phyloP scores from a whole-genome alignment of 2,113 vertebrate genomes.

The Paedocypris sp. region DNA sequence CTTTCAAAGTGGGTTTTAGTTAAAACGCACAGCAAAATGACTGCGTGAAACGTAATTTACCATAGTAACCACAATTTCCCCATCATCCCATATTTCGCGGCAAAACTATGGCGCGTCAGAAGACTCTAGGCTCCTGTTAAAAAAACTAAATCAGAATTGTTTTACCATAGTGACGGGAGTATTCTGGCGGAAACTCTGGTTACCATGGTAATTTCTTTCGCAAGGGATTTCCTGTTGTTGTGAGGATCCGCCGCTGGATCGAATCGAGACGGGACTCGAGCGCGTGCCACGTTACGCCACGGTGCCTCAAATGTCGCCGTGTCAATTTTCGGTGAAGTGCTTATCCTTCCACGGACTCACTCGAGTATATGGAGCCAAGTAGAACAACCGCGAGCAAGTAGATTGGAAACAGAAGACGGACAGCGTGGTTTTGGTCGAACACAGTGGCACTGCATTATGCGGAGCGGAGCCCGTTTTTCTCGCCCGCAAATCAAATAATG shows the following conservation, averaged over 20 bases:
- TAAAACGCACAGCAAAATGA: no score
- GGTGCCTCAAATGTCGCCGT: constrained; percentile 19
- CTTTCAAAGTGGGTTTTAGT: background rate
- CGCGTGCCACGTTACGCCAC: constrained; percentile 31
- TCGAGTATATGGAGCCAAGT: constrained; percentile 20
- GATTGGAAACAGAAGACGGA: background rate
- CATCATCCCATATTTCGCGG: background rate
- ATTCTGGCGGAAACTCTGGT: background rate
- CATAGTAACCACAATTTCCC: constrained; percentile 3
- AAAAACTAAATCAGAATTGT: background rate
- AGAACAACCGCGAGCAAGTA: background rate
- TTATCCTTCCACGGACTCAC: constrained; percentile 15
- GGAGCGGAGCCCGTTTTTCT: constrained; percentile 34
- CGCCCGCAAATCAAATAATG: constrained; percentile 45
- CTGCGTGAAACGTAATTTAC: no score
- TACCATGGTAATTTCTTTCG: constrained; percentile 1
- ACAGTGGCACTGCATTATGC: constrained; percentile 22
- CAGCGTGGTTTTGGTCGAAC: background rate
- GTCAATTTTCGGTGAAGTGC: constrained; percentile 28
- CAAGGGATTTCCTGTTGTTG: constrained; percentile 33
- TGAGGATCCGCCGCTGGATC: constrained; percentile 9
- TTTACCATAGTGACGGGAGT: background rate
- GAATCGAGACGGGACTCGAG: constrained; percentile 18
- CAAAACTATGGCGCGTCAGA: no score
- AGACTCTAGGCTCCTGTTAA: no score